Evolutionary conservation across 2,888 invertebrate species (phyloP).

Genomic region (Acrocera orbiculus): DNA sequence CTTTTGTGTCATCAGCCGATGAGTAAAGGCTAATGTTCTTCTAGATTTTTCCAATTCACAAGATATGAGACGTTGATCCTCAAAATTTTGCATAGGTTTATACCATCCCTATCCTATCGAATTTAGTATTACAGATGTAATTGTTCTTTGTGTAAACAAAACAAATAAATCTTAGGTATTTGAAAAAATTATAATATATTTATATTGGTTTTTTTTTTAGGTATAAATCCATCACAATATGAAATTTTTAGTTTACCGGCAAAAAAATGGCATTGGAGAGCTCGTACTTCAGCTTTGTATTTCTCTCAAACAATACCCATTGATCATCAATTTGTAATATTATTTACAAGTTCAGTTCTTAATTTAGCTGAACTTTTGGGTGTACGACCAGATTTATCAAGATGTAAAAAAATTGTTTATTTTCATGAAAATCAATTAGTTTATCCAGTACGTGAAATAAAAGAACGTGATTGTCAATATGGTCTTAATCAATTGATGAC

Average conservation of each 20-base stretch:
- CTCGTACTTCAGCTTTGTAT: constrained; percentile 46
- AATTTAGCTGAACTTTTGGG: constrained; percentile 52
- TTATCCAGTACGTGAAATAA: constrained; percentile 46
- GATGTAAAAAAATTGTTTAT: constrained; percentile 46
- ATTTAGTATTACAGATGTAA: too few species aligned
- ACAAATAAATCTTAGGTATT: too few species aligned
- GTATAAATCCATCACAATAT: constrained; percentile 23
- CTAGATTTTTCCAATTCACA: too few species aligned
- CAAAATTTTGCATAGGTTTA: too few species aligned
- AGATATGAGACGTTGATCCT: too few species aligned
- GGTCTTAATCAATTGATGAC: constrained; percentile 57
- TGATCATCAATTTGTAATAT: constrained; percentile 34
- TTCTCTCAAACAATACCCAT: constrained; percentile 41
- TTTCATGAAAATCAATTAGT: constrained; percentile 63
- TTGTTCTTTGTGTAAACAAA: too few species aligned
- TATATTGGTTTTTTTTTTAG: constrained; percentile 14
- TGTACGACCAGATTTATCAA: constrained; percentile 42
- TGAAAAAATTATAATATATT: too few species aligned
- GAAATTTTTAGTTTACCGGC: constrained; percentile 40
- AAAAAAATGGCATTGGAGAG: constrained; percentile 66
- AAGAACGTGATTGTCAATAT: constrained; percentile 55
- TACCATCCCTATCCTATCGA: constrained; percentile 5
- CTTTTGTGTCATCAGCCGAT: too few species aligned
- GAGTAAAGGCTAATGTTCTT: too few species aligned
- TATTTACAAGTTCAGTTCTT: constrained; percentile 51